These are phyloP conservation scores for Nasonia oneida DNA, from an alignment of 2,888 invertebrate species.

Conservation along the genomic window DNA sequence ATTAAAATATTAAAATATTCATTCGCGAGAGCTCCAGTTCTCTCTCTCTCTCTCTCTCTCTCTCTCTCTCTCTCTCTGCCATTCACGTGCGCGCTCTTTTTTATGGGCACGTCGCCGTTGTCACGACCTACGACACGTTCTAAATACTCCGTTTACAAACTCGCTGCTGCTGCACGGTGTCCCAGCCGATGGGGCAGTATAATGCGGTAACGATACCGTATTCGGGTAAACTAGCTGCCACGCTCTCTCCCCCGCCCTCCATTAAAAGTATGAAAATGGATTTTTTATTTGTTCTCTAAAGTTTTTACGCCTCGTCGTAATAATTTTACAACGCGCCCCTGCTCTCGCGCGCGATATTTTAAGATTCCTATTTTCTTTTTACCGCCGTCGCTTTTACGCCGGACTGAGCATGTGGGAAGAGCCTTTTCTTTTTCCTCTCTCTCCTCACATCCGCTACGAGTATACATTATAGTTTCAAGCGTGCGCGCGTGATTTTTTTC, in stretches of 20 bases:
- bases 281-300: slow-evolving; percentile 32
- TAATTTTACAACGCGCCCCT: slow-evolving; percentile 12
- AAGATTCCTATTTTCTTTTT: slow-evolving; percentile 16
- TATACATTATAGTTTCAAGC: background rate
- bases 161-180: slow-evolving; percentile 9
- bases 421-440: background rate
- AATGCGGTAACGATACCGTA: slow-evolving; percentile 52
- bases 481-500: background rate
- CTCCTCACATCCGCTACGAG: background rate
- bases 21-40: slow-evolving; percentile 65
- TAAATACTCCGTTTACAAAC: slow-evolving; percentile 69
- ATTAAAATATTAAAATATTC: slow-evolving; percentile 79
- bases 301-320: slow-evolving; percentile 5
- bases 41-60: too few species aligned
- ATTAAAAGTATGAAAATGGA: slow-evolving; percentile 23
- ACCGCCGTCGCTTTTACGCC: background rate
- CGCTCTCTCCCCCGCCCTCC: background rate
- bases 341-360: background rate
- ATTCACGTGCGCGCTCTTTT: slow-evolving; percentile 64
- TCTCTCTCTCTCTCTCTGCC: background rate
- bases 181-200: slow-evolving; percentile 42
- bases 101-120: slow-evolving; percentile 66
- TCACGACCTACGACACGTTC: slow-evolving; percentile 76
- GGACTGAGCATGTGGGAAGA: slow-evolving; percentile 3
- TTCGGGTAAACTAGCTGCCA: slow-evolving; percentile 33